Percentiles rank a stretch among this genome's conserved stretches.
These are phyloP conservation scores for Oncorhynchus clarkii DNA, from an alignment of 2,113 vertebrate genomes.

Conservation along the genomic window DNA sequence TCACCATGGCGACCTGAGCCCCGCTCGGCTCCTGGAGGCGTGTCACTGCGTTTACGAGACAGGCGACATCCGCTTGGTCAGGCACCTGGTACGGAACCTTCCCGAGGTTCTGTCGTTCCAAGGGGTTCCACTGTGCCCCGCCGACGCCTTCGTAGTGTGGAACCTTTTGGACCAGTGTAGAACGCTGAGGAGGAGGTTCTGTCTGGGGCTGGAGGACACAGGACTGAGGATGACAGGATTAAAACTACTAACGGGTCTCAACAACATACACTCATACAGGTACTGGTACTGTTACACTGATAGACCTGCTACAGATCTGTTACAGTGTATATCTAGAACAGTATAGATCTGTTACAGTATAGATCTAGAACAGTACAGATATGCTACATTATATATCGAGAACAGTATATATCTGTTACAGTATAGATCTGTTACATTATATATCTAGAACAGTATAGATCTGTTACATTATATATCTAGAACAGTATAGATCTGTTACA, in stretches of 20 bases:
- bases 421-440: too few relatives aligned
- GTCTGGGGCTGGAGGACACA: slow-evolving; percentile 80
- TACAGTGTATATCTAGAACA: too few relatives aligned
- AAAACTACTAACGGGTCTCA: slow-evolving; percentile 71
- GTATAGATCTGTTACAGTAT: too few relatives aligned
- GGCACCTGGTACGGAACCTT: slow-evolving; percentile 72
- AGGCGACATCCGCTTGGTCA: slow-evolving; percentile 47
- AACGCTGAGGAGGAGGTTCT: slow-evolving; percentile 66
- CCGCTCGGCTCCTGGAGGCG: slow-evolving; percentile 78
- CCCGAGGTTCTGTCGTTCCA: slow-evolving; percentile 76
- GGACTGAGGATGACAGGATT: slow-evolving; percentile 79
- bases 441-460: too few relatives aligned
- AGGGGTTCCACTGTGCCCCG: slow-evolving; percentile 73
- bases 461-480: too few relatives aligned
- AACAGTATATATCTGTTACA: too few relatives aligned
- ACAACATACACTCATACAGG: slow-evolving; percentile 81
- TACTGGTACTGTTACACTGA: slow-evolving; percentile 43
- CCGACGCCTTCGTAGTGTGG: slow-evolving; percentile 75
- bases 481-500: too few relatives aligned
- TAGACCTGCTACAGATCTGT: not conserved
- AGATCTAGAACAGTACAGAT: too few relatives aligned
- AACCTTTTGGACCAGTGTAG: slow-evolving; percentile 67
- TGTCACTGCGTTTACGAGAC: slow-evolving; percentile 83
- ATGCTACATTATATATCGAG: too few relatives aligned
- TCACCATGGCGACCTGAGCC: slow-evolving; percentile 59